phyloP scores from a whole-genome alignment of 2,888 invertebrate species.

The Phaedon cochleariae region DNA sequence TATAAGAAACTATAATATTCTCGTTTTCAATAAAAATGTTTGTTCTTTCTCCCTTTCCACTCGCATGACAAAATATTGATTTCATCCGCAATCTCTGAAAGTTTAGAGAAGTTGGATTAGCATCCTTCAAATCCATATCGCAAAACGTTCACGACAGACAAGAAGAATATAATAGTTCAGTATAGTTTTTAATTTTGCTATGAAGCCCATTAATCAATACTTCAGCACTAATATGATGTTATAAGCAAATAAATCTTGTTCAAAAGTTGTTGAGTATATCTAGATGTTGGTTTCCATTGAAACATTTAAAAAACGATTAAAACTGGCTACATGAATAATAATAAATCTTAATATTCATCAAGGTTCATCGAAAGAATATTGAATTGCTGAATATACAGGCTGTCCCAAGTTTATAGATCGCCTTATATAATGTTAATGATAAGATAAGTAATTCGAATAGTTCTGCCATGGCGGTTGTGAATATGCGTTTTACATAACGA shows the following conservation, averaged over 20 bases:
- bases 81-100: too few species aligned
- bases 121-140: not conserved
- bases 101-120: not conserved
- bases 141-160: not conserved
- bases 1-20: too few species aligned
- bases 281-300: not conserved
- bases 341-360: not conserved
- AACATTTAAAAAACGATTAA: not conserved
- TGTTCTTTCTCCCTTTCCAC: too few species aligned
- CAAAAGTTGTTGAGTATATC: not conserved
- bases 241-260: not conserved
- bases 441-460: too few species aligned
- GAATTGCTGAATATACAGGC: slow-evolving; percentile 2
- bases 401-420: too few species aligned
- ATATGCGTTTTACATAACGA: slow-evolving; percentile 3
- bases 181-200: not conserved
- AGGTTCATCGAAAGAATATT: not conserved
- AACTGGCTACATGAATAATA: not conserved
- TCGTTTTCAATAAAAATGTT: too few species aligned
- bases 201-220: not conserved
- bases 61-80: too few species aligned
- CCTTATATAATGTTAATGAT: too few species aligned
- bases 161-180: not conserved
- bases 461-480: too few species aligned
- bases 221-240: not conserved